Conservation (phyloP, 1,140 invertebrate species). For the Drosophila orosa region DNA sequence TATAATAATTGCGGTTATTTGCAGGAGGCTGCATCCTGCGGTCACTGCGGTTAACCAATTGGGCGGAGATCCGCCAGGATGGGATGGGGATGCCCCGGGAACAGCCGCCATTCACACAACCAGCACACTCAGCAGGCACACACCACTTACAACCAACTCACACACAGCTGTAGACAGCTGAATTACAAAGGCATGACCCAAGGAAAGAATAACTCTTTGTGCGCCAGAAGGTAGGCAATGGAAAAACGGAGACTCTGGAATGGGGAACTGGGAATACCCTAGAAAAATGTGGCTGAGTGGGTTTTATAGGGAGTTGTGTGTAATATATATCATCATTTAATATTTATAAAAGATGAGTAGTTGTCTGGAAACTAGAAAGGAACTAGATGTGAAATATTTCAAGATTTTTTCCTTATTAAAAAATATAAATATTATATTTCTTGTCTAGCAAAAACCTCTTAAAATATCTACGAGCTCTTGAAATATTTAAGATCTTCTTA, state of each 20-base stretch:
- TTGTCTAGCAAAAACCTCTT: too few species aligned
- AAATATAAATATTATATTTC: not conserved
- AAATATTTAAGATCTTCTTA: not conserved
- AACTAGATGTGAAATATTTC: not conserved
- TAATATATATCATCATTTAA: constrained; percentile 4
- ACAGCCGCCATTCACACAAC: constrained; percentile 1
- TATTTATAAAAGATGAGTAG: not conserved
- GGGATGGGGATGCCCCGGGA: constrained; percentile 1
- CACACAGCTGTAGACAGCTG: constrained; percentile 23
- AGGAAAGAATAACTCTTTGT: constrained; percentile 45
- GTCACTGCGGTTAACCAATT: constrained; percentile 69
- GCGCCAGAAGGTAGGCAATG: constrained; percentile 23
- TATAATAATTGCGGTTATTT: constrained; percentile 78
- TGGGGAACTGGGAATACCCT: constrained; percentile 24
- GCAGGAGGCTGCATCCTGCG: constrained; percentile 71
- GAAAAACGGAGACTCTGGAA: not conserved
- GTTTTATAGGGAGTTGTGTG: not conserved
- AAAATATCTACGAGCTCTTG: too few species aligned
- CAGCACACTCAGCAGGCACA: constrained; percentile 14
- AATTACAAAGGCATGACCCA: constrained; percentile 46
- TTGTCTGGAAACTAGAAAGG: not conserved
- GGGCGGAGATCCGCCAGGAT: constrained; percentile 19
- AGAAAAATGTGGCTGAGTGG: constrained; percentile 2
- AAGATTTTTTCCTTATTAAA: too few species aligned
- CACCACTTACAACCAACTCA: constrained; percentile 1